phyloP scores from a whole-genome alignment of 1,140 invertebrate genomes.

The Leptinotarsa undecemlineata region DNA sequence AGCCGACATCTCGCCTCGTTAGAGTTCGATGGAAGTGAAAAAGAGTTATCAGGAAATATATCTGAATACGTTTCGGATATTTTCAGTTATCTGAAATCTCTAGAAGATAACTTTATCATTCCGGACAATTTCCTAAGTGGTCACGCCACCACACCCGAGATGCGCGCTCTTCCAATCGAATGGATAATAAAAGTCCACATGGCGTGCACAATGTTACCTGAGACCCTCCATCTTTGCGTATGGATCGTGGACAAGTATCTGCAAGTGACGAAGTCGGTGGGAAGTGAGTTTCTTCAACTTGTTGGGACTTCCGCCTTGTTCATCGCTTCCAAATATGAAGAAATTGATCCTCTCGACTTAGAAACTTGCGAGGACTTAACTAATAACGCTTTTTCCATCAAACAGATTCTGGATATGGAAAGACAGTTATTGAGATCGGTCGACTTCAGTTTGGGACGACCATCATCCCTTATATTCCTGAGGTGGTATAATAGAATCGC shows the following conservation, averaged over 20 bases:
- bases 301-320: slow-evolving; percentile 91
- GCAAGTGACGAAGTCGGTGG: slow-evolving; percentile 64
- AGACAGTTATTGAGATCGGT: slow-evolving; percentile 73
- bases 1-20: too few species aligned
- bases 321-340: slow-evolving; percentile 94
- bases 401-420: slow-evolving; percentile 71
- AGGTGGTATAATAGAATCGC: slow-evolving; percentile 69
- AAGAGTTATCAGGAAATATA: too few species aligned
- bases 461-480: slow-evolving; percentile 86
- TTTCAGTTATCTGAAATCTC: slow-evolving; percentile 73
- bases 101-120: slow-evolving; percentile 72
- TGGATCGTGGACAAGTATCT: slow-evolving; percentile 90
- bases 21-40: too few species aligned
- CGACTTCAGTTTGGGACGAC: slow-evolving; percentile 83
- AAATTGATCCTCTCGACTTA: slow-evolving; percentile 87
- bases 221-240: slow-evolving; percentile 89
- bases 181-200: slow-evolving; percentile 93
- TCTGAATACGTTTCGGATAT: slow-evolving; percentile 82
- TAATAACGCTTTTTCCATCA: slow-evolving; percentile 66
- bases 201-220: slow-evolving; percentile 82
- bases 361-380: slow-evolving; percentile 91
- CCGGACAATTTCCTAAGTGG: slow-evolving; percentile 65
- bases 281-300: slow-evolving; percentile 76
- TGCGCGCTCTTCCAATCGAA: slow-evolving; percentile 87
- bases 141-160: slow-evolving; percentile 76